Conservation (phyloP, 2,797 vertebrate genomes). For the Crenichthys baileyi region DNA sequence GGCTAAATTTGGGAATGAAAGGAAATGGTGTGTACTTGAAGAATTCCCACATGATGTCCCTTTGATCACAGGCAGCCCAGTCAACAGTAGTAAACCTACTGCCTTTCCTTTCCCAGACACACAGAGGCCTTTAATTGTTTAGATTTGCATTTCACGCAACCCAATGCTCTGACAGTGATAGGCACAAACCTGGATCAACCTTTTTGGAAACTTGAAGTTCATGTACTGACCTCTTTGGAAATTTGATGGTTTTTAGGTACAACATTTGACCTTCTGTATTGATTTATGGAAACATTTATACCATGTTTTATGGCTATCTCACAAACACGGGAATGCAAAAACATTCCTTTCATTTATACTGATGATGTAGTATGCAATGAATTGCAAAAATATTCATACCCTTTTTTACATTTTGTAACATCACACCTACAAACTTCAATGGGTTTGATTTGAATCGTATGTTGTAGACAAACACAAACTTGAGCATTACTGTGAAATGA, state of each 20-base stretch:
- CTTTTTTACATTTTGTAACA: not conserved
- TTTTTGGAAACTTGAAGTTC: constrained; percentile 14
- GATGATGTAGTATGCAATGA: not conserved
- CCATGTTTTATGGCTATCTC: not conserved
- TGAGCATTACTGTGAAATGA: not conserved
- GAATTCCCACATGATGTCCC: constrained; percentile 42
- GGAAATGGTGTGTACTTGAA: constrained; percentile 36
- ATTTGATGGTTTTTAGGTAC: constrained; percentile 16
- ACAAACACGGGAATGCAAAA: not conserved
- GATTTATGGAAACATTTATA: not conserved
- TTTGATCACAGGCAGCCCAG: constrained; percentile 51
- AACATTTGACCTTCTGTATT: not conserved
- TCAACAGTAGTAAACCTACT: constrained; percentile 13
- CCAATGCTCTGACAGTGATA: constrained; percentile 14
- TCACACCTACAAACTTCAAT: not conserved
- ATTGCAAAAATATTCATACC: not conserved
- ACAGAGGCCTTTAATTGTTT: constrained; percentile 36
- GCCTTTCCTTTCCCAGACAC: constrained; percentile 26
- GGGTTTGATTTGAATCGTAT: not conserved
- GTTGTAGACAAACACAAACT: not conserved
- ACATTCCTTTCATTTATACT: not conserved
- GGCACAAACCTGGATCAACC: constrained; percentile 1
- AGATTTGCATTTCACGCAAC: constrained; percentile 24
- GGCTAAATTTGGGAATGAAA: constrained; percentile 37
- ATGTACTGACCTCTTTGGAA: constrained; percentile 5